Conservation (phyloP, 1,140 invertebrate species). For the Rhopalosiphum padi region DNA sequence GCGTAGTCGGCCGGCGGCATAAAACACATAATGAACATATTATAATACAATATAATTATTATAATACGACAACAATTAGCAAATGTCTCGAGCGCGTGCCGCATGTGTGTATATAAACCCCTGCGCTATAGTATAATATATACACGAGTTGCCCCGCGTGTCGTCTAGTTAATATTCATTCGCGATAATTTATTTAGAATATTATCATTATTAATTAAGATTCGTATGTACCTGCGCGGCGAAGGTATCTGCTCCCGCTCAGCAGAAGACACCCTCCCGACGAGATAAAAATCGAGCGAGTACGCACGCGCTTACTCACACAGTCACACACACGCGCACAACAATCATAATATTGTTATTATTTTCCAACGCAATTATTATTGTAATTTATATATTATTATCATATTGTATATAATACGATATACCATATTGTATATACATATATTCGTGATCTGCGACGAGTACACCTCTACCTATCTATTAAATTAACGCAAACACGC, state of each 20-base stretch:
- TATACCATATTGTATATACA: neutral
- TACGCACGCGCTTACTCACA: too few relatives aligned
- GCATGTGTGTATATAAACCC: neutral
- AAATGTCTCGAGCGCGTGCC: neutral
- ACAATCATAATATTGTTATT: neutral
- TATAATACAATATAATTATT: neutral
- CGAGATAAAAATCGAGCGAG: neutral
- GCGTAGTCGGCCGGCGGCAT: neutral
- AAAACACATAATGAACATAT: neutral
- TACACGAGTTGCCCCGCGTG: conserved; percentile 1
- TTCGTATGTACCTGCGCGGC: neutral
- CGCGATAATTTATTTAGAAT: conserved; percentile 10
- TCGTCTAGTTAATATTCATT: neutral
- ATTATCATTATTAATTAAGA: conserved; percentile 8
- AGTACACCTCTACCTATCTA: neutral
- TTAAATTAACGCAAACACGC: neutral
- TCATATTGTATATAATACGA: neutral
- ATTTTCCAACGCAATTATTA: neutral
- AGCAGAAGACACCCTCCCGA: neutral
- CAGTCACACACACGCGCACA: neutral
- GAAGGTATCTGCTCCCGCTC: too few relatives aligned
- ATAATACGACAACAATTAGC: neutral
- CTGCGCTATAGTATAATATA: neutral
- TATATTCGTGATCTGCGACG: neutral
- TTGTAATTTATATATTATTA: neutral